These are phyloP conservation scores for Ctenoplectra terminalis DNA, from an alignment of 1,140 invertebrate genomes.

Conservation along the genomic window DNA sequence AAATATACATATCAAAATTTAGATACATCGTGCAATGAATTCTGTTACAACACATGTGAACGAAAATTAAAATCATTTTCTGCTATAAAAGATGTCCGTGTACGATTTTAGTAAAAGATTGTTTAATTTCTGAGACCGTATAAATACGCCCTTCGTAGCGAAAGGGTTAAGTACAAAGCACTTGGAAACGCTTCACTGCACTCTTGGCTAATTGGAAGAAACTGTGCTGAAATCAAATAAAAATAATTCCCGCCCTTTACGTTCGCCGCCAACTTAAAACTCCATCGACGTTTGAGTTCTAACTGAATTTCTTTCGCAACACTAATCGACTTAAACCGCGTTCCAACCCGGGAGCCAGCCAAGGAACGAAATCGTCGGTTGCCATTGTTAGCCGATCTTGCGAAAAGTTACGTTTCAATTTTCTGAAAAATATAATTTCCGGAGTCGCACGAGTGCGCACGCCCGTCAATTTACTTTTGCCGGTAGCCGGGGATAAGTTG, in stretches of 20 bases:
- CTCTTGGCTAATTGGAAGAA: too few relatives aligned
- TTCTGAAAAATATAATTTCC: slow-evolving; percentile 31
- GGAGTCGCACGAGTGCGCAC: not conserved
- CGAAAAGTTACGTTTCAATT: slow-evolving; percentile 27
- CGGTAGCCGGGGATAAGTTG: not conserved
- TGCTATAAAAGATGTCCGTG: too few relatives aligned
- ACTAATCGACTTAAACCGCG: not conserved
- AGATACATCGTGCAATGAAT: too few relatives aligned
- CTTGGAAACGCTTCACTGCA: too few relatives aligned
- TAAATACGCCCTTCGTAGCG: too few relatives aligned
- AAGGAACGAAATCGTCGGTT: too few relatives aligned
- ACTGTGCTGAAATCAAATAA: not conserved
- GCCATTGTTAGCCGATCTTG: not conserved
- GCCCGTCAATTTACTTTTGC: slow-evolving; percentile 8
- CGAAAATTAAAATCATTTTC: too few relatives aligned
- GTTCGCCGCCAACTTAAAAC: not conserved
- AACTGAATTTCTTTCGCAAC: slow-evolving; percentile 2
- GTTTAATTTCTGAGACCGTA: too few relatives aligned
- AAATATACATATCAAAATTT: too few relatives aligned
- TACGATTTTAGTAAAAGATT: too few relatives aligned
- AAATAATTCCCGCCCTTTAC: not conserved
- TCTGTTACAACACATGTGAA: too few relatives aligned
- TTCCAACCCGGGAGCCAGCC: not conserved
- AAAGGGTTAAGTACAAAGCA: too few relatives aligned
- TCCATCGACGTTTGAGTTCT: not conserved